Evolutionary conservation across 2,113 vertebrate species (phyloP).

Genomic region (Balaenoptera acutorostrata): DNA sequence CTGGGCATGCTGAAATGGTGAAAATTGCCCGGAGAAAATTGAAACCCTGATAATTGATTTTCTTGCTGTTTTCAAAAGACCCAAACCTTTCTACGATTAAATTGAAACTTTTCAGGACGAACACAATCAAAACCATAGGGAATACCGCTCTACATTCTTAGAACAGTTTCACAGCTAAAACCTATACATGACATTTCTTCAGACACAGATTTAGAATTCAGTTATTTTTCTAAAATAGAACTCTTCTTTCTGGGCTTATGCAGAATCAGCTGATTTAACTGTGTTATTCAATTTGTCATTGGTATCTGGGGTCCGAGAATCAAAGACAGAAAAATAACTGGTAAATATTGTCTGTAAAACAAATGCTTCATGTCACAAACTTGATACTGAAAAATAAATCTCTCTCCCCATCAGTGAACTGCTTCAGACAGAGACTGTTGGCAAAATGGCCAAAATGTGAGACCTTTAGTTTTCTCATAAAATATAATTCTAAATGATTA

Average conservation of each 20-base stretch:
- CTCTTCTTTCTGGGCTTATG: constrained; percentile 57
- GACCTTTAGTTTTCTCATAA: constrained; percentile 30
- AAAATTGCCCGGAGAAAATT: constrained; percentile 79
- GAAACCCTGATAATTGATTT: constrained; percentile 83
- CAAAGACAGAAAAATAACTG: neutral
- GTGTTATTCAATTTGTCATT: constrained; percentile 44
- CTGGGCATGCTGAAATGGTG: constrained; percentile 72
- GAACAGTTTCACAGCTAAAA: constrained; percentile 63
- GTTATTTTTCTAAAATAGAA: constrained; percentile 76
- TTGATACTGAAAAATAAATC: constrained; percentile 66
- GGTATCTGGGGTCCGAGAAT: constrained; percentile 55
- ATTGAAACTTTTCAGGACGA: constrained; percentile 74
- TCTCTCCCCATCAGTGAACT: constrained; percentile 54
- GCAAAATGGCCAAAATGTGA: constrained; percentile 47
- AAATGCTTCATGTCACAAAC: constrained; percentile 67
- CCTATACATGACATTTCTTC: constrained; percentile 64
- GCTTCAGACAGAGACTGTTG: constrained; percentile 30
- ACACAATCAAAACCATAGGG: constrained; percentile 58
- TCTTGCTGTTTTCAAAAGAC: constrained; percentile 79
- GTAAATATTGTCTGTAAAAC: constrained; percentile 48
- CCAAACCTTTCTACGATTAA: constrained; percentile 76
- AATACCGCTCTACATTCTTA: constrained; percentile 62
- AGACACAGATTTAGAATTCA: constrained; percentile 74
- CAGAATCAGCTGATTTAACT: constrained; percentile 68
- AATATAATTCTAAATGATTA: neutral